Percentiles rank a stretch among this genome's conserved stretches.
Evolutionary conservation across 2,113 vertebrate species (phyloP).

Genomic region (Varanus komodoensis): DNA sequence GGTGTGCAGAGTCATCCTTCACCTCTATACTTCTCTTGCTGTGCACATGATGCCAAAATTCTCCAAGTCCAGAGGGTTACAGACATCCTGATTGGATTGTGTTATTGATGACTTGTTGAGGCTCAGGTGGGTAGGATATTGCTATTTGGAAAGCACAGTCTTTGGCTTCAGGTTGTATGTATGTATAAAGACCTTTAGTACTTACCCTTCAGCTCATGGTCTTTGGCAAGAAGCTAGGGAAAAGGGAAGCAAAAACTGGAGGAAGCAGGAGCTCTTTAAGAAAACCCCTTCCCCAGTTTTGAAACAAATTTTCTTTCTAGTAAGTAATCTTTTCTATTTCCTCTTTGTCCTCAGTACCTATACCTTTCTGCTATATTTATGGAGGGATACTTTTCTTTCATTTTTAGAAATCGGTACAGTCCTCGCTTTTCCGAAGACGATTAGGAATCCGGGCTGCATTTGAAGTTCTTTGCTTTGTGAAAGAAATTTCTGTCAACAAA

Average conservation of each 20-base stretch:
- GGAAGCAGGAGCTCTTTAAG: too few species aligned
- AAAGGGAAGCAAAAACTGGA: too few species aligned
- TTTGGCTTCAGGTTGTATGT: too few species aligned
- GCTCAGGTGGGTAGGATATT: too few species aligned
- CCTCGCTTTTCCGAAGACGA: slow-evolving; percentile 89
- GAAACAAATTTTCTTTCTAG: neutral
- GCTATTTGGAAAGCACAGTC: too few species aligned
- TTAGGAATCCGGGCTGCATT: slow-evolving; percentile 92
- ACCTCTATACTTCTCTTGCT: too few species aligned
- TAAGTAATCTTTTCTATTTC: neutral
- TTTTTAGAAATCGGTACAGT: slow-evolving; percentile 90
- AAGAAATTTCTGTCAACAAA: slow-evolving; percentile 1
- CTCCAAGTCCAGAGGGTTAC: too few species aligned
- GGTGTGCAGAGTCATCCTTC: too few species aligned
- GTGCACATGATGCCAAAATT: too few species aligned
- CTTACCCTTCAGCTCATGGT: too few species aligned
- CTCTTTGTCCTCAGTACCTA: neutral
- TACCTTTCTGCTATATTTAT: slow-evolving; percentile 29
- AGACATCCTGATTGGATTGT: neutral
- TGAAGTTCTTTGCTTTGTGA: slow-evolving; percentile 83
- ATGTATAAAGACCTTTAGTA: too few species aligned
- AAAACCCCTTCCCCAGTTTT: neutral
- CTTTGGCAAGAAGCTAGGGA: too few species aligned
- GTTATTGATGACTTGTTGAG: neutral
- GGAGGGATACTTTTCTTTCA: slow-evolving; percentile 5